These are phyloP conservation scores for Carassius carassius DNA, from an alignment of 2,113 vertebrate species.

Conservation along the genomic window DNA sequence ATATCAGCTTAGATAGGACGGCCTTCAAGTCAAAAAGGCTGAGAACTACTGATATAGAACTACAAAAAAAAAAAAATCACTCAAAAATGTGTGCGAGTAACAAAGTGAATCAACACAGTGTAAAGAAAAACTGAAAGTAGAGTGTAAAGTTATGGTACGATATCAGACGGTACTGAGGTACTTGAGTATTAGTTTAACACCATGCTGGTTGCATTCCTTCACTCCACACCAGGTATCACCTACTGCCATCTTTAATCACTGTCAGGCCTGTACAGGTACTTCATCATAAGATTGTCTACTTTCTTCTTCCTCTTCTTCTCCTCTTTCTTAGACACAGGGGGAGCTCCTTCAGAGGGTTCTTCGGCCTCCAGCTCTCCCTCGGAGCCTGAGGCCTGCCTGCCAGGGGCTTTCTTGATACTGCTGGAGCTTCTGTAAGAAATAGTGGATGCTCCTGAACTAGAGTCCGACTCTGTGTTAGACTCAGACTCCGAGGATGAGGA, in stretches of 20 bases:
- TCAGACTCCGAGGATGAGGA: slow-evolving; percentile 69
- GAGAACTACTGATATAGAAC: slow-evolving; percentile 28
- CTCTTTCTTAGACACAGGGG: slow-evolving; percentile 75
- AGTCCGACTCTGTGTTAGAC: slow-evolving; percentile 73
- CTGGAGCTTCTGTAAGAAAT: slow-evolving; percentile 86
- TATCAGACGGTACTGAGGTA: neutral
- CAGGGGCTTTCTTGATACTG: slow-evolving; percentile 86
- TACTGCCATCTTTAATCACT: slow-evolving; percentile 91
- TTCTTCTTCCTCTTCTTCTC: slow-evolving; percentile 91
- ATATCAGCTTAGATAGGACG: neutral
- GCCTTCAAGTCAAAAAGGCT: neutral
- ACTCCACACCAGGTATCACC: slow-evolving; percentile 72
- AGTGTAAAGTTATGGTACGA: neutral
- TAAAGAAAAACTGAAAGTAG: neutral
- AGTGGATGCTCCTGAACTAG: slow-evolving; percentile 81
- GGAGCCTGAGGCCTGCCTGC: slow-evolving; percentile 42
- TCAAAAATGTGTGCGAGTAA: neutral
- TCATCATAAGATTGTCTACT: slow-evolving; percentile 96
- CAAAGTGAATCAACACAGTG: neutral
- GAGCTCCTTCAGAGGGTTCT: slow-evolving; percentile 38
- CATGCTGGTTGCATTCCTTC: slow-evolving; percentile 72
- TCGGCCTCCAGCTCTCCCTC: slow-evolving; percentile 63
- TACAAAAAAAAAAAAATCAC: neutral
- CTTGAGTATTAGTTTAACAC: slow-evolving; percentile 67
- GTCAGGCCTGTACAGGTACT: slow-evolving; percentile 93